phyloP scores from a whole-genome alignment of 2,888 invertebrate genomes.

The Acanthococcus lagerstroemiae region DNA sequence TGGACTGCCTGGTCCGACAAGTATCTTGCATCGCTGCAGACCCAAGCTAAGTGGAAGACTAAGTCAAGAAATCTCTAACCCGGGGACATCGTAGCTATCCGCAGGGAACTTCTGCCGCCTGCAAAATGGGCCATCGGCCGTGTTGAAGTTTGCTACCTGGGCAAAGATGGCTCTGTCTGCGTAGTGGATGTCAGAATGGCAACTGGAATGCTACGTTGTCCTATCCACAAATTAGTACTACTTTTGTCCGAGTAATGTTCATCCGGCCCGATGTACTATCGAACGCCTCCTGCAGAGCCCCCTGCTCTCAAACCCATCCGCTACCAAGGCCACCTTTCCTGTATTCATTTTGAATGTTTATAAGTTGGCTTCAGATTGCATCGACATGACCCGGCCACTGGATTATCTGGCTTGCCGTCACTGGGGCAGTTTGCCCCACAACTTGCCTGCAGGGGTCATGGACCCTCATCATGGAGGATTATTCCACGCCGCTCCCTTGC shows the following conservation, averaged over 20 bases:
- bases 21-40: constrained; percentile 13
- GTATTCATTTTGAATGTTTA: background rate
- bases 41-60: constrained; percentile 11
- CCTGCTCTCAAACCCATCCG: background rate
- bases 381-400: background rate
- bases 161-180: no score
- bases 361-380: background rate
- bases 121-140: no score
- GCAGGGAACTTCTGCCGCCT: no score
- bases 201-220: no score
- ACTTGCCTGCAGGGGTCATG: background rate
- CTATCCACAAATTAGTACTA: no score
- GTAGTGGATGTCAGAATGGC: no score
- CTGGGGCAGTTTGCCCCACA: background rate
- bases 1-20: constrained; percentile 11
- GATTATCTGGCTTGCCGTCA: background rate
- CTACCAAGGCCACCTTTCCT: background rate
- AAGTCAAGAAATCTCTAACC: background rate
- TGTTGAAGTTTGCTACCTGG: no score
- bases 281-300: no score
- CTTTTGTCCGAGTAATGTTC: no score
- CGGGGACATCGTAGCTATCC: no score
- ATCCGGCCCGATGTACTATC: no score
- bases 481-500: background rate
- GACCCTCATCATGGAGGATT: background rate